Evolutionary conservation across 2,888 invertebrate species (phyloP), one percentile per base, ranked within the genome.

Genomic region (Aproaerema taeniolella): DNA sequence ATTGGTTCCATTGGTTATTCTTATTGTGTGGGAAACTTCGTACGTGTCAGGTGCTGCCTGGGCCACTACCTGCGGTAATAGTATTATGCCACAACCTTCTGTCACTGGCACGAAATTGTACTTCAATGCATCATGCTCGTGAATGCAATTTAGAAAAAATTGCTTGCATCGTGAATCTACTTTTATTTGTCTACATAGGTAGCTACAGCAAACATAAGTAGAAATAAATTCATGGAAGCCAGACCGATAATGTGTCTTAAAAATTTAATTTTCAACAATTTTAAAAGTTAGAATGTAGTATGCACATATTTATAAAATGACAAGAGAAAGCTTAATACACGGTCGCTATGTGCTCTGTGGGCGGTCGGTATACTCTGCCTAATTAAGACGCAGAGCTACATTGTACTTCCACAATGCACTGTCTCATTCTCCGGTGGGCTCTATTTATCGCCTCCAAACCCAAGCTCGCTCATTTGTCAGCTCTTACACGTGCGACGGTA

Each of bases 31-130:
- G 53, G 60, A 61, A 58, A 52, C 60, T 61, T 54, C 61, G 67
- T 66, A 64, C 67, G 67, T 74, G 75, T 69, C 74, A 77, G 73
- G 72, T 77, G 75, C 61, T 71, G 67, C 69, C 61, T 66, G 60
- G 64, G 53, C 41, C 39, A 47, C 50, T 79, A 79, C 79, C 79
- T 81, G 79, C 63, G 56, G 52, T 64, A 59, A 61, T 58, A 45
- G 60, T 53, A 66, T 67, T 72, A 68, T 68, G n/a, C 17, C 33
- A 35, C 40, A 30, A 35, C 42, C 42, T 33, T 42, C 35, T 42
- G 45, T 38, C 42, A 35, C 30, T 37, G 15, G 20, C 25, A 29
- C 32, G 15, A 41, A 33, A 16, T 33, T 33, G 14, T 15, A 33
- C 12, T 20, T 24, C 33, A 33, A 24, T 33, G 10, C 24, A 26